Evolutionary conservation across 2,888 invertebrate species (phyloP).

Genomic region (Callyntrura sp.): DNA sequence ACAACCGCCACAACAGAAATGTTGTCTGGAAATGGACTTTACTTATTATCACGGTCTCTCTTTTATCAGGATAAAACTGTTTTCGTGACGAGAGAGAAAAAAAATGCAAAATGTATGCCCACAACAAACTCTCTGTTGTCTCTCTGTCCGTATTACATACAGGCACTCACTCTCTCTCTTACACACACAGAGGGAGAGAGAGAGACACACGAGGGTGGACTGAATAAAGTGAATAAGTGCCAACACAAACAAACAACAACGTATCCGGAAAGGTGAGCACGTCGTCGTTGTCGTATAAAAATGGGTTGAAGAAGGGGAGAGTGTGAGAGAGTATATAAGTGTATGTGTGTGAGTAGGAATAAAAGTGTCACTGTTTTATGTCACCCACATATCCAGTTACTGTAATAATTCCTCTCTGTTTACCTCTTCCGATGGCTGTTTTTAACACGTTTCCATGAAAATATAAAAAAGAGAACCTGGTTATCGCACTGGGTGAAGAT

Average conservation of each 20-base stretch:
- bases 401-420: neutral
- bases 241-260: neutral
- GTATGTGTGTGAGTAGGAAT: neutral
- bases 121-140: too few species aligned
- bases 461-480: neutral
- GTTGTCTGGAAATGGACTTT: too few species aligned
- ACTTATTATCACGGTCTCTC: too few species aligned
- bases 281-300: neutral
- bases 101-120: too few species aligned
- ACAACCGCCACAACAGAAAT: too few species aligned
- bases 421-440: conserved; percentile 11
- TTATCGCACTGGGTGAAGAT: neutral
- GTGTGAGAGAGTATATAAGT: conserved; percentile 25
- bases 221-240: neutral
- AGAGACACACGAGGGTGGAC: neutral
- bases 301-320: neutral
- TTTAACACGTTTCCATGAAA: conserved; percentile 15
- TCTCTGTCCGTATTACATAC: too few species aligned
- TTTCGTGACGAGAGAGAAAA: too few species aligned
- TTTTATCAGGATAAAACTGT: too few species aligned
- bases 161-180: too few species aligned
- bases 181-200: neutral
- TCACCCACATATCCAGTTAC: conserved; percentile 18
- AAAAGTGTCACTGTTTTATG: conserved; percentile 53
- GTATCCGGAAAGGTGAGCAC: neutral